Evolutionary conservation across 2,113 vertebrate species (phyloP), one percentile per base, ranked within the genome.

Genomic region (Spea bombifrons): DNA sequence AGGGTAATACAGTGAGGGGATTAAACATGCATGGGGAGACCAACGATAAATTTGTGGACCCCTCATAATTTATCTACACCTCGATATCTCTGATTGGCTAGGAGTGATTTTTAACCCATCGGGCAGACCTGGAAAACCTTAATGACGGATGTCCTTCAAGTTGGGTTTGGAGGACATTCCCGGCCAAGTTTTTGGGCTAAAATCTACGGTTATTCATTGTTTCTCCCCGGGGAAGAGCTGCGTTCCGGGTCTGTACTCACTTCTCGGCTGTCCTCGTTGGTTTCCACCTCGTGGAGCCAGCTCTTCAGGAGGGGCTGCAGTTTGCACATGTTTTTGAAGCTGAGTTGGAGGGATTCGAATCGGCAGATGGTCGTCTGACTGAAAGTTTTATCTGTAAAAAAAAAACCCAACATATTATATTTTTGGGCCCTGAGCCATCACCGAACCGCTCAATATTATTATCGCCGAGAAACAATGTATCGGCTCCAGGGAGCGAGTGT

Each of bases 281-380:
- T 91, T 76, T 93, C 91, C 0, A 91, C 91, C 45, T 94, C 92
- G 1, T 91, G 90, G 69, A 94, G 86, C 92, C 92, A 94, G 74
- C 89, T 90, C 72, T 92, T 88, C 1, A 94, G 89, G 12, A 94
- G 86, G 0, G 92, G 93, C 67, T 93, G 93, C 83, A 94, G 86
- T 78, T 93, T 93, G 85, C 93, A 94, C 93, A 94, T 94, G 84
- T 94, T 94, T 82, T 92, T 93, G 76, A 92, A 93, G 80, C 93
- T 94, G 61, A 94, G 84, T 82, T 94, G 93, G 43, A 94, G 86
- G 3, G 93, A 92, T 73, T 94, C 93, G n/a, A 94, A 94, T 12
- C 93, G 90, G 61, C 93, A 94, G 81, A 94, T 93, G 0, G 93
- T 94, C 0, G 93, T 94, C 86, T 94, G 93, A 84, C 93, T 94